A percentile compares a stretch with the other conserved stretches of the same genome.
phyloP scores from a whole-genome alignment of 2,797 vertebrate species.

The Danio tinwini region DNA sequence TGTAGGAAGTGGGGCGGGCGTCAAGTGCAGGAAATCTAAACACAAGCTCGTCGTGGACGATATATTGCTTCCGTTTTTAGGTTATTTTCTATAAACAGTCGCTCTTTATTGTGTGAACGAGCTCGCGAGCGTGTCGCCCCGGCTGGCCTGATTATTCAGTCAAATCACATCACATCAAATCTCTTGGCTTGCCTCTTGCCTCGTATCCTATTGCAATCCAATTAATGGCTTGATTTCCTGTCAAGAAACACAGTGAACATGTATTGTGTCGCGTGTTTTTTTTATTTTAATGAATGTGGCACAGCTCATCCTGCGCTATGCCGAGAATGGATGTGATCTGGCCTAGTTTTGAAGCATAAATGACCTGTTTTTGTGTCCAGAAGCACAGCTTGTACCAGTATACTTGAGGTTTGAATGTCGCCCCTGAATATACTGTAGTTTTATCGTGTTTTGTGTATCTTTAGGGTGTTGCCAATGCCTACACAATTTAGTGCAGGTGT shows the following conservation, averaged over 20 bases:
- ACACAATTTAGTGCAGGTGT: too few species aligned
- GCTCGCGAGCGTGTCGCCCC: background rate
- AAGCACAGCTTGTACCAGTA: slow-evolving; percentile 8
- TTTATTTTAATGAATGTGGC: slow-evolving; percentile 15
- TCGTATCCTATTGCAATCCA: background rate
- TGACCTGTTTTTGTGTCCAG: slow-evolving; percentile 50
- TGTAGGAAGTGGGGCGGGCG: slow-evolving; percentile 25
- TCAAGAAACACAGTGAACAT: background rate
- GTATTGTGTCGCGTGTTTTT: background rate
- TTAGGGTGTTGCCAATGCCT: slow-evolving; percentile 7
- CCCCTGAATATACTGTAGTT: background rate
- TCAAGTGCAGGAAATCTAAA: slow-evolving; percentile 25
- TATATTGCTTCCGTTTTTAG: background rate
- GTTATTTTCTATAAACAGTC: background rate
- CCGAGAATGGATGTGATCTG: slow-evolving; percentile 46
- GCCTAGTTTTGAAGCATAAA: slow-evolving; percentile 58
- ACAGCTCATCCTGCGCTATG: slow-evolving; percentile 6
- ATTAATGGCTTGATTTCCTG: background rate
- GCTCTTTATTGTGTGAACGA: background rate
- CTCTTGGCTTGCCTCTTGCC: background rate
- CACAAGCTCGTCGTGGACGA: background rate
- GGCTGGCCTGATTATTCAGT: slow-evolving; percentile 11
- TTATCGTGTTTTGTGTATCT: background rate
- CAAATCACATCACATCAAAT: slow-evolving; percentile 7
- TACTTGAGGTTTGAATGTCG: background rate